These are phyloP conservation scores for Harmothoe impar DNA, from an alignment of 2,888 invertebrate species.

Conservation along the genomic window DNA sequence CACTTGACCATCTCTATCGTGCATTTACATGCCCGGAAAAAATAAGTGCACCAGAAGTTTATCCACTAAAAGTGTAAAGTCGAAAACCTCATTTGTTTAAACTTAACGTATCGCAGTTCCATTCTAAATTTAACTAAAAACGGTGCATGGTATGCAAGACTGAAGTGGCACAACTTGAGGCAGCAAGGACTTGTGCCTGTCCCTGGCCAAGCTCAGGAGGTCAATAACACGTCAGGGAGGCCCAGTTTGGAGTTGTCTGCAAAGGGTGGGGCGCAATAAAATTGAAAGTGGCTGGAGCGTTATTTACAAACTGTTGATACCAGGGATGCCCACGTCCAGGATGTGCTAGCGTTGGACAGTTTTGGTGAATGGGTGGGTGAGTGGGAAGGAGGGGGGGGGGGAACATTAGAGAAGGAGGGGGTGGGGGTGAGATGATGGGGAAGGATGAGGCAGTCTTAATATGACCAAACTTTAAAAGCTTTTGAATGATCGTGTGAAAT, in stretches of 20 bases:
- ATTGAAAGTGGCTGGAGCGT: not conserved
- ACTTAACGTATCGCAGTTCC: no score
- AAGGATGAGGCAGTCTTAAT: no score
- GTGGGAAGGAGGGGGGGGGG: no score
- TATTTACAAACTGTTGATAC: constrained; percentile 29
- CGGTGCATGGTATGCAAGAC: not conserved
- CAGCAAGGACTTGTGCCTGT: not conserved
- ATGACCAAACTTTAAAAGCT: no score
- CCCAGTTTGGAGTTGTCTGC: not conserved
- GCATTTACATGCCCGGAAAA: no score
- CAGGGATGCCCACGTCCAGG: not conserved
- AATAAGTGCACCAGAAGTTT: no score
- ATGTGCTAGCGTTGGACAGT: no score
- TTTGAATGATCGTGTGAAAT: no score
- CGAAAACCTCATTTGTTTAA: not conserved
- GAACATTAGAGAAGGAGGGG: no score
- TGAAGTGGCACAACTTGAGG: not conserved
- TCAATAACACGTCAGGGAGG: not conserved
- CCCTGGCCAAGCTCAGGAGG: not conserved
- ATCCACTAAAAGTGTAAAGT: not conserved
- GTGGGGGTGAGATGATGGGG: no score
- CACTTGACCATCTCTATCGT: no score
- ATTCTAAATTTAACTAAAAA: not conserved
- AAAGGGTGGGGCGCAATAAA: constrained; percentile 6
- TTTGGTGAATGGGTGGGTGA: no score